Base-by-base conservation (phyloP, 2,888 invertebrate species). In the Pyrrhosoma nymphula region DNA sequence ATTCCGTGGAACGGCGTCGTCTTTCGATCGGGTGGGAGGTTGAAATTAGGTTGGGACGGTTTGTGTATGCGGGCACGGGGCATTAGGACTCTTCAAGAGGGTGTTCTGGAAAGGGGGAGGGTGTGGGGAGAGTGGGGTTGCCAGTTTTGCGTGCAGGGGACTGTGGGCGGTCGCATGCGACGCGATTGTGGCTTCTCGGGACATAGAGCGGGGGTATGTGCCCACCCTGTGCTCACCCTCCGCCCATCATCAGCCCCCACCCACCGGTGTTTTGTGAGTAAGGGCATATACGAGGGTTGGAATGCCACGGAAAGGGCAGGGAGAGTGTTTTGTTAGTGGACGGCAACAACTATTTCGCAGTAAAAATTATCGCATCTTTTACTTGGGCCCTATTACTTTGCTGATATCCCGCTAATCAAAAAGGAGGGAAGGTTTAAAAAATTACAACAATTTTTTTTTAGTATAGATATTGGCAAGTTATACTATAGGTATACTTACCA, bases 151-250 rank as follows among this genome's bases (percentile, higher is more conserved):
- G 55, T 56, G 89, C 89, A 55, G 55, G 89, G 56, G 89, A 10
- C 26, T 55, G 55, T 55, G 47, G 23, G 91, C 63, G 91, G 39
- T 91, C 93, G 56, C 35, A 75, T 69, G 39, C 47, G 75, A 69
- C 69, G 93, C 93, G 69, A 93, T 93, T 69, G 93, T 69, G 69
- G 93, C 93, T 75, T 75, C 69, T 75, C 12, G 0, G 75, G 12
- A 30, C 90, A 91, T 39, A 63, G 35, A 2, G n/a, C 26, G n/a
- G 69, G 69, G n/a, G 26, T 26, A 56, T 55, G 23, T 88, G 18
- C 39, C 20, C 88, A 23, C 88, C 30, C 55, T 56, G 8, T 82
- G 30, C 56, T 55, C 55, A 47, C 20, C 30, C 56, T 60, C 56
- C 55, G 12, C 26, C 30, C 23, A 69, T 8, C 69, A 10, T 1